Evolutionary conservation across 2,113 vertebrate genomes (phyloP).

Genomic region (Corythaeola cristata): DNA sequence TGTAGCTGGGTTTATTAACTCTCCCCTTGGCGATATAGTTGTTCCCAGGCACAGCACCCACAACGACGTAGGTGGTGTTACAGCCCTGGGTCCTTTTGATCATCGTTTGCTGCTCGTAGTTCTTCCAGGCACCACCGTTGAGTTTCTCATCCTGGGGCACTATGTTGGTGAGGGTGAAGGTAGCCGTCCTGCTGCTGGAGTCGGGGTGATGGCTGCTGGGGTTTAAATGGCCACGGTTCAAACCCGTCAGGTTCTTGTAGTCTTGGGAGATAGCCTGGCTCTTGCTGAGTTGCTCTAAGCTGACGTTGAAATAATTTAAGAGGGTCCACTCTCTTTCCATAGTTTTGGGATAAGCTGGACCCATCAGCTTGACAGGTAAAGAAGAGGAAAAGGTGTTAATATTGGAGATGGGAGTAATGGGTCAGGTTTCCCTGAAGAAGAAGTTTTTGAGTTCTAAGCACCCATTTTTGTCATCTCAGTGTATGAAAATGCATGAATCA

Average conservation of each 20-base stretch:
- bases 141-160: constrained; percentile 77
- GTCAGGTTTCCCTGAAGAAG: background rate
- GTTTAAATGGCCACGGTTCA: constrained; percentile 78
- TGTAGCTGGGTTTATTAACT: constrained; percentile 58
- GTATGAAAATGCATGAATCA: background rate
- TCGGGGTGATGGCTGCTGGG: constrained; percentile 76
- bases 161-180: constrained; percentile 83
- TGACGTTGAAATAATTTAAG: background rate
- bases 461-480: background rate
- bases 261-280: constrained; percentile 48
- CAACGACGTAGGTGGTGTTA: background rate
- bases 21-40: constrained; percentile 22
- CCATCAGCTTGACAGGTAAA: background rate
- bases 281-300: background rate
- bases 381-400: background rate
- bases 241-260: constrained; percentile 38
- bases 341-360: background rate
- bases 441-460: background rate
- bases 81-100: background rate
- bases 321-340: constrained; percentile 40
- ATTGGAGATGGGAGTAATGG: background rate
- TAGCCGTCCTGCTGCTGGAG: constrained; percentile 64
- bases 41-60: constrained; percentile 64
- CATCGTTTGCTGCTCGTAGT: constrained; percentile 55
- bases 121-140: constrained; percentile 74